A percentile compares a stretch with the other conserved stretches of the same genome.
Conservation (phyloP, 2,888 invertebrate genomes). For the Seira ritae region DNA sequence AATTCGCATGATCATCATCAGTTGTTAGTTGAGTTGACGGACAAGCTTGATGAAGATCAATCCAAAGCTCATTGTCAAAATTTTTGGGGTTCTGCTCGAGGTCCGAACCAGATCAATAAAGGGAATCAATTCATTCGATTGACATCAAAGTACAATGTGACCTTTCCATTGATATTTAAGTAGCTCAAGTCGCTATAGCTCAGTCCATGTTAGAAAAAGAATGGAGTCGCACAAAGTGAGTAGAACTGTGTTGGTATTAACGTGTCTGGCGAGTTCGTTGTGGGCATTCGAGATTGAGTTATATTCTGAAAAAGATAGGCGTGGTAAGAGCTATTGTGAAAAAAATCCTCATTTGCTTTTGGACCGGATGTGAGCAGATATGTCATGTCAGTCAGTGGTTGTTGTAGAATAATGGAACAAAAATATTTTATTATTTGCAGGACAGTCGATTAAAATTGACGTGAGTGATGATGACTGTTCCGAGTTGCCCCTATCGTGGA, state of each 20-base stretch:
- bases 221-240: slow-evolving; percentile 46
- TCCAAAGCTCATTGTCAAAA: not conserved
- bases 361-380: not conserved
- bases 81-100: not conserved
- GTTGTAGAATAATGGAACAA: not conserved
- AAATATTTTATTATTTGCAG: slow-evolving; percentile 20
- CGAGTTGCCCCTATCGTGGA: slow-evolving; percentile 58
- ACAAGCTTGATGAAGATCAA: slow-evolving; percentile 45
- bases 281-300: slow-evolving; percentile 56
- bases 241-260: slow-evolving; percentile 31
- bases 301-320: slow-evolving; percentile 64
- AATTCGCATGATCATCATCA: no score
- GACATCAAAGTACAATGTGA: slow-evolving; percentile 36
- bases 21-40: slow-evolving; percentile 42
- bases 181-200: not conserved
- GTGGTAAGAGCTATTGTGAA: slow-evolving; percentile 45
- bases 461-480: slow-evolving; percentile 66
- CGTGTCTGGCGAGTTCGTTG: slow-evolving; percentile 30
- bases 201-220: slow-evolving; percentile 6
- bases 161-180: slow-evolving; percentile 1
- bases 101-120: not conserved
- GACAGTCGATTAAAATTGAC: slow-evolving; percentile 62
- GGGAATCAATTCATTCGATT: not conserved
- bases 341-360: not conserved
- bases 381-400: slow-evolving; percentile 2